Evolutionary conservation across 2,113 vertebrate genomes (phyloP).

Genomic region (Aplodontia rufa): DNA sequence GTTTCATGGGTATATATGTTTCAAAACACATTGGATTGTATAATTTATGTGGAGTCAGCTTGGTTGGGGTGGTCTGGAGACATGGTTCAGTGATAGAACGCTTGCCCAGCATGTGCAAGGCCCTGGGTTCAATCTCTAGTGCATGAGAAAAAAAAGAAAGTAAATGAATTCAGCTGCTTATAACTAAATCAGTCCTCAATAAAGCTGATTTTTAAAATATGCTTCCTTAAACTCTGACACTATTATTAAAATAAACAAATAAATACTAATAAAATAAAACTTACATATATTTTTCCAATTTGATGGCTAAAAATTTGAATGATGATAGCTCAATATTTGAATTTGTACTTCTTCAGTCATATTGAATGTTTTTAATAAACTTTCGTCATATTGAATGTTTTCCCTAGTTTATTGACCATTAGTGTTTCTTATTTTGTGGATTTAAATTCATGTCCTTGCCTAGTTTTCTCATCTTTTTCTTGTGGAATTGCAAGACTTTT

Average conservation of each 20-base stretch:
- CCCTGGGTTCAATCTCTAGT: neutral
- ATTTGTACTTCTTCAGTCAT: constrained; percentile 33
- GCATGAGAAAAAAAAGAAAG: neutral
- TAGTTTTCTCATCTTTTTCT: too few species aligned
- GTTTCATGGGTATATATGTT: neutral
- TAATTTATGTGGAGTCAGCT: neutral
- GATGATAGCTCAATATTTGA: constrained; percentile 3
- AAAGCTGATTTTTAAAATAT: neutral
- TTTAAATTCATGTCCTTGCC: neutral
- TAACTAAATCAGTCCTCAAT: constrained; percentile 36
- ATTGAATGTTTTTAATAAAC: constrained; percentile 16
- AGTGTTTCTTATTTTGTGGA: constrained; percentile 34
- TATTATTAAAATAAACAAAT: constrained; percentile 16
- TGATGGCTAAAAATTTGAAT: constrained; percentile 21
- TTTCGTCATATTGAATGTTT: constrained; percentile 4
- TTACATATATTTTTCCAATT: neutral
- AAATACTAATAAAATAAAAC: constrained; percentile 27
- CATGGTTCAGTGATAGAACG: neutral
- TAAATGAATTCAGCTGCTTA: neutral
- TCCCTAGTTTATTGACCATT: neutral
- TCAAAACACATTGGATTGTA: constrained; percentile 11
- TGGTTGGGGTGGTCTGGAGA: neutral
- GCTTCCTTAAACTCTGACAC: neutral
- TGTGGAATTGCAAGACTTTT: too few species aligned
- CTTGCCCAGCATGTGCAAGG: neutral